Evolutionary conservation across 2,113 vertebrate genomes (phyloP), one percentile per base, ranked within the genome.

Genomic region (Sialia sialis): DNA sequence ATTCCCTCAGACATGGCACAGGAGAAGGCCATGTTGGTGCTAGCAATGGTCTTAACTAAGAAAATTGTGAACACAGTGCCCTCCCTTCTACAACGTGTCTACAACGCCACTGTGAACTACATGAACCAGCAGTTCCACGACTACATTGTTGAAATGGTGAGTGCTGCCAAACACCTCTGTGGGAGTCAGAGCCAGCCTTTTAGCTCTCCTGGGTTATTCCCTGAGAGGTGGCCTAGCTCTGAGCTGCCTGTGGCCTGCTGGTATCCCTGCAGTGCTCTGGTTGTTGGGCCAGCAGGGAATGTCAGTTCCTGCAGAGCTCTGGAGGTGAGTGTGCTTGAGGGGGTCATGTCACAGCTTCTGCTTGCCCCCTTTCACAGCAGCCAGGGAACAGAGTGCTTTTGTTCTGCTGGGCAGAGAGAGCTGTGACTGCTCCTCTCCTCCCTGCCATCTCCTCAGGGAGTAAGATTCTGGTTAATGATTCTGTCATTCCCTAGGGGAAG

Each of bases 41-140:
- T 99, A 59, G 94, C 98, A 17, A 98, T 99, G 97, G 89, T 98
- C 6, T 56, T 99, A 82, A 98, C 98, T 93, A 99, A 96, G 90
- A 97, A 97, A 25, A 98, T 99, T 62, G 98, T 97, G 0, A 74
- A 97, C 18, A 97, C 76, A 21, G 68, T 96, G 6, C 99, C 99
- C 0, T 55, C n/a, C 8, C 90, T 98, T 59, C 97, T 99, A 5
- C 91, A 39, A 0, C 72, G 21, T n/a, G 97, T 98, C 69, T 99
- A 97, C 41, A 49, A 6, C 52, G 87, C 94, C 2, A 93, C 98
- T 0, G 52, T 98, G 90, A 96, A 97, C 88, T 98, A 96, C 75
- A 97, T 99, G 72, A 95, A 59, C 77, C 74, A 64, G 22, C 94
- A 90, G 30, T 23, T 97, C 5, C 73, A 91, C 38, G 7, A 94